Evolutionary conservation across 2,888 invertebrate species (phyloP).

Genomic region (Athalia rosae): DNA sequence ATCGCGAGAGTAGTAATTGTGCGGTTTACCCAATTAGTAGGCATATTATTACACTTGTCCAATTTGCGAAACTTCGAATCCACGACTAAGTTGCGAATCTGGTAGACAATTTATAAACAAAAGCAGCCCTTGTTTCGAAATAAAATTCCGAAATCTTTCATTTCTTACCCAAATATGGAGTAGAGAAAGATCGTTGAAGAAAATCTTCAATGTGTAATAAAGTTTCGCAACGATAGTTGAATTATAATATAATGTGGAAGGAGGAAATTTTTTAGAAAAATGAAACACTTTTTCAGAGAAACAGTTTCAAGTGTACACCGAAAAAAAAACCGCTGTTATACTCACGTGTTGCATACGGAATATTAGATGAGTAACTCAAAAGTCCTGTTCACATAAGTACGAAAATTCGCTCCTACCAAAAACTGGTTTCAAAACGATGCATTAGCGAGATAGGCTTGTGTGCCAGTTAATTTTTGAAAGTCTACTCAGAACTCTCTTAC

Average conservation of each 20-base stretch:
- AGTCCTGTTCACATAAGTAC: neutral
- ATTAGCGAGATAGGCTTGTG: neutral
- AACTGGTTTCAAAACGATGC: conserved; percentile 34
- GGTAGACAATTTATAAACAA: too few species aligned
- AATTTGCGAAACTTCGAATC: neutral
- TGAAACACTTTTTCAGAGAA: conserved; percentile 8
- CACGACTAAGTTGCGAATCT: neutral
- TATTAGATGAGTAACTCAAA: neutral
- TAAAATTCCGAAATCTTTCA: neutral
- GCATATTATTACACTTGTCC: neutral
- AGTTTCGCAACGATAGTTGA: neutral
- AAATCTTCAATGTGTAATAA: neutral
- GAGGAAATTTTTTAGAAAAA: neutral
- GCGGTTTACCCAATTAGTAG: neutral
- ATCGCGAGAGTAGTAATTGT: neutral
- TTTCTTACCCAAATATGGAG: neutral
- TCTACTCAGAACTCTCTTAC: neutral
- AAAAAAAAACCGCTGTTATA: neutral
- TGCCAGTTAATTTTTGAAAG: conserved; percentile 4
- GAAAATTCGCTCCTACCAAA: conserved; percentile 10
- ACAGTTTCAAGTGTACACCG: too few species aligned
- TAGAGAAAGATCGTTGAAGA: neutral
- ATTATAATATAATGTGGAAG: conserved; percentile 1
- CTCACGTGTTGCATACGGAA: neutral
- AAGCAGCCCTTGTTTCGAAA: neutral